Conservation (phyloP, 2,113 vertebrate genomes). For the Phyllopteryx taeniolatus region DNA sequence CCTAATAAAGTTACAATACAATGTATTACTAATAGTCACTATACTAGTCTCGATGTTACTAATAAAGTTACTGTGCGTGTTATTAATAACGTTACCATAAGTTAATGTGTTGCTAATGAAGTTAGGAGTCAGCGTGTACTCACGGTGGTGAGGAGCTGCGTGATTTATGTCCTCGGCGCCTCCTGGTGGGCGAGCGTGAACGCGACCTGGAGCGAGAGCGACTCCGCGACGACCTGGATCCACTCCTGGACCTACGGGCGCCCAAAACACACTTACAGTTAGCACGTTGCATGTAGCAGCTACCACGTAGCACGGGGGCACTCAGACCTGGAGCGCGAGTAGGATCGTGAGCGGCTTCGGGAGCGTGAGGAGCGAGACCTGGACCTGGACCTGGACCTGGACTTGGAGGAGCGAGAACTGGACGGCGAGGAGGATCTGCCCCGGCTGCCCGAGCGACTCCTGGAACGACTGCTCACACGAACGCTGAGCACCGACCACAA, state of each 20-base stretch:
- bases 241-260: slow-evolving; percentile 80
- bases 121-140: slow-evolving; percentile 49
- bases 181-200: slow-evolving; percentile 83
- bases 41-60: too few relatives aligned
- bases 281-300: not conserved
- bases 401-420: slow-evolving; percentile 91
- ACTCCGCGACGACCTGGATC: slow-evolving; percentile 86
- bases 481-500: slow-evolving; percentile 58
- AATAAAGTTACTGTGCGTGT: too few relatives aligned
- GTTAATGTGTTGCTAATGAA: not conserved
- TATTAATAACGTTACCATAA: too few relatives aligned
- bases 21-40: too few relatives aligned
- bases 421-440: slow-evolving; percentile 91
- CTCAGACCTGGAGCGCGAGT: slow-evolving; percentile 86
- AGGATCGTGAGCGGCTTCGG: slow-evolving; percentile 83
- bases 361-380: slow-evolving; percentile 83
- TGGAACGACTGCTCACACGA: slow-evolving; percentile 73
- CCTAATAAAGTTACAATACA: not conserved
- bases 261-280: not conserved
- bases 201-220: slow-evolving; percentile 81
- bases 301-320: not conserved
- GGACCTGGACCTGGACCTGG: slow-evolving; percentile 74
- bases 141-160: slow-evolving; percentile 89
- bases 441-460: slow-evolving; percentile 87
- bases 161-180: slow-evolving; percentile 75